Base-by-base conservation (phyloP, 2,888 invertebrate species). In the Ophion ellenae region DNA sequence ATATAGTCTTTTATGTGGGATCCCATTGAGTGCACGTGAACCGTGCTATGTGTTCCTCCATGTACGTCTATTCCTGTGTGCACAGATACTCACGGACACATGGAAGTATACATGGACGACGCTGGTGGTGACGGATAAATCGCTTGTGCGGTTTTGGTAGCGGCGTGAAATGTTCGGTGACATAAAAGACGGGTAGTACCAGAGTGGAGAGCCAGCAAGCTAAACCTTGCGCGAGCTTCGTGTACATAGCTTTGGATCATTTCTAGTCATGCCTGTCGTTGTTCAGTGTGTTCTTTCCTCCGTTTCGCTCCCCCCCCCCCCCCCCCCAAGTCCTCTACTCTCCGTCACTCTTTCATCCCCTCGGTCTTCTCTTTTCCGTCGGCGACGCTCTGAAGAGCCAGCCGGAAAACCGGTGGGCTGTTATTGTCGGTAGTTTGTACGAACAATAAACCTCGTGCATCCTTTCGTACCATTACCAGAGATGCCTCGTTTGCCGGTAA, bases 341-440 rank as follows among this genome's bases (percentile, higher is more conserved):
- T 20, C 4, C 28, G 40, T 75, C 28, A 3, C 59, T 59, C 11
- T 47, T 24, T 45, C 53, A 14, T 67, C 70, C 24, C 64, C n/a
- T 63, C 64, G 47, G n/a, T 28, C 61, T 69, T n/a, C 47, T n/a
- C 32, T 4, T n/a, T n/a, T 63, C 45, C 28, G 5, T 64, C 32
- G 6, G 36, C 53, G 11, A 53, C 63, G 79, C 14, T 28, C 17
- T 59, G 63, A 53, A 71, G 20, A 84, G 40, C 45, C 11, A 53
- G 77, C 24, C 20, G 57, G 66, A 67, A 67, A 61, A 73, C 28
- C 53, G 6, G 57, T n/a, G 83, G 77, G 89, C 89, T 91, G 91
- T 91, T 90, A 91, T 90, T 89, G 90, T 88, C 88, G 84, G 88
- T 86, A 89, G 90, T 91, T 90, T 89, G 86, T 63, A 88, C 88